Evolutionary conservation across 2,888 invertebrate species (phyloP).

Genomic region (Drosophila niveifrons): DNA sequence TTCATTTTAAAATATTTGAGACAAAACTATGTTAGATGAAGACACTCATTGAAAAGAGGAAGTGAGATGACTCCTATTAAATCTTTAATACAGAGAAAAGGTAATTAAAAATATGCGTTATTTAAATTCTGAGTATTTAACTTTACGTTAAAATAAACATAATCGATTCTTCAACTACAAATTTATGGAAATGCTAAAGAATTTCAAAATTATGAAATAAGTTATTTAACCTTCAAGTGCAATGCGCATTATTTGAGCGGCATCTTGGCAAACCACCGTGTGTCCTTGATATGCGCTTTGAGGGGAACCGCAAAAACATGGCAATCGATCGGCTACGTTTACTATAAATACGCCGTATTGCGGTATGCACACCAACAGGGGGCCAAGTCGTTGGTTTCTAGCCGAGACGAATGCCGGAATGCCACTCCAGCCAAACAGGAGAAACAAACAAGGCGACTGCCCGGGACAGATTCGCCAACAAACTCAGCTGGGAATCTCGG

Average conservation of each 20-base stretch:
- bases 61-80: too few species aligned
- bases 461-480: constrained; percentile 76
- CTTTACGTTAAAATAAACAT: too few species aligned
- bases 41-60: too few species aligned
- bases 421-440: constrained; percentile 33
- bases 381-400: constrained; percentile 7
- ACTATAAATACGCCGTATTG: constrained; percentile 76
- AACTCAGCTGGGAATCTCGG: constrained; percentile 70
- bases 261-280: constrained; percentile 18
- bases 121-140: too few species aligned
- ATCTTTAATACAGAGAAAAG: too few species aligned
- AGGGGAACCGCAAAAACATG: constrained; percentile 51
- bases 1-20: too few species aligned
- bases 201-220: neutral
- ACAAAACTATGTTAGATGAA: too few species aligned
- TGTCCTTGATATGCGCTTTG: constrained; percentile 34
- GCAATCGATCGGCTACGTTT: constrained; percentile 74
- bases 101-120: too few species aligned
- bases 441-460: constrained; percentile 38
- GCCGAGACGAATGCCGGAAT: constrained; percentile 64
- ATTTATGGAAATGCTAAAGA: too few species aligned
- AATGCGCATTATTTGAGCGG: neutral
- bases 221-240: neutral
- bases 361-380: constrained; percentile 56
- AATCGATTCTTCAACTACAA: too few species aligned